Evolutionary conservation across 2,888 invertebrate species (phyloP), one percentile per base, ranked within the genome.

Genomic region (Hipparchia semele): DNA sequence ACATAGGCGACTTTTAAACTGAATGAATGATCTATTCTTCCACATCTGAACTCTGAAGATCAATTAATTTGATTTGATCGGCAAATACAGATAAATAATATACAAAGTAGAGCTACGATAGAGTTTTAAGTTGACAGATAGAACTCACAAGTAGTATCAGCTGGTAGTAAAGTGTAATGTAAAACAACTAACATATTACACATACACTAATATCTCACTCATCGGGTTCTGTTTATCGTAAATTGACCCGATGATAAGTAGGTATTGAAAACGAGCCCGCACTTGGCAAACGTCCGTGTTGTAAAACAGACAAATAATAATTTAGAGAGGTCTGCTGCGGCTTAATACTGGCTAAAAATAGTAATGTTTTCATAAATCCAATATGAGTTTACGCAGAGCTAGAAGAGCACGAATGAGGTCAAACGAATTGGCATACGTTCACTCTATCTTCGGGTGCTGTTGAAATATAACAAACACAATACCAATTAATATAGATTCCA

Each of bases 371-470:
- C 89, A 90, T 91, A 90, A 88, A 86, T 83, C 85, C 89, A 87
- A 92, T 91, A 90, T 89, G 89, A 91, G 89, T 90, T 90, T 90
- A 91, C 90, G 86, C 90, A 90, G 90, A 87, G 87, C 88, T 39
- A 39, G 39, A 39, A 39, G 88, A 88, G 88, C 79, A 73, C 77
- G 88, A 92, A 92, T 90, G 91, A 89, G 93, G 93, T 92, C 91
- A 90, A 87, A 87, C 86, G 86, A 88, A 87, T 90, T 91, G 90
- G 92, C 92, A 89, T 89, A 87, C 87, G 85, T 86, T 86, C 83
- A 79, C 82, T 85, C 71, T 73, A 73, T 74, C 76, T 76, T 75
- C 72, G 78, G 81, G 81, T 80, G 82, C 80, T 81, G 84, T 83
- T 86, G 84, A 87, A 88, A 89, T 87, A 86, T 83, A 82, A 80